Percentiles rank a stretch among this genome's conserved stretches.
Evolutionary conservation across 2,113 vertebrate species (phyloP).

Genomic region (Pseudolaguvia tuberculata): DNA sequence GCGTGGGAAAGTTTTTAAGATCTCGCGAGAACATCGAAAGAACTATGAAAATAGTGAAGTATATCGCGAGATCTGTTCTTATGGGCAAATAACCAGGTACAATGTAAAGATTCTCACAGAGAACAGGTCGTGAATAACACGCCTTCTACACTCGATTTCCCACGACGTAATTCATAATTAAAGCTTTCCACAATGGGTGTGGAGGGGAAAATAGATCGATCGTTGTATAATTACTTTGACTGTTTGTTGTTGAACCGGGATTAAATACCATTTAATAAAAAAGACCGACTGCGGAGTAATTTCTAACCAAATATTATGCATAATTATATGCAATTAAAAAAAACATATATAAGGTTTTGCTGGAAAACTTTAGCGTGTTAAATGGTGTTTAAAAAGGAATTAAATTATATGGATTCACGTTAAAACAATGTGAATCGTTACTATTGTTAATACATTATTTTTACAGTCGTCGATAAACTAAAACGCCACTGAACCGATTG

Average conservation of each 20-base stretch:
- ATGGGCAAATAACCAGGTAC: background rate
- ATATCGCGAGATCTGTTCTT: conserved; percentile 61
- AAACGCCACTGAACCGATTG: no score
- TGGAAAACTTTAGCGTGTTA: no score
- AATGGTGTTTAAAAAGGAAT: no score
- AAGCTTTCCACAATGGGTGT: background rate
- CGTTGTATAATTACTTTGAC: background rate
- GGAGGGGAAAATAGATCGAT: no score
- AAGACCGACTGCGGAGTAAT: background rate
- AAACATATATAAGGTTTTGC: no score
- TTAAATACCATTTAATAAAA: background rate
- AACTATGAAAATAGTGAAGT: conserved; percentile 40
- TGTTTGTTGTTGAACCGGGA: background rate
- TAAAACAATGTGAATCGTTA: background rate
- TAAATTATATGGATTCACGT: no score
- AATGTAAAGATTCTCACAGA: conserved; percentile 8
- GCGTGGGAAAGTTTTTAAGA: conserved; percentile 70
- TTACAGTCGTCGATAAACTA: no score
- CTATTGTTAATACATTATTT: background rate
- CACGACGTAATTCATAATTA: background rate
- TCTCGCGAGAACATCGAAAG: conserved; percentile 62
- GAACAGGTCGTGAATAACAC: background rate
- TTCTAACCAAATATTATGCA: no score
- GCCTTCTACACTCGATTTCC: background rate
- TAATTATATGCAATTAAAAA: no score